Evolutionary conservation across 2,888 invertebrate species (phyloP), one percentile per base, ranked within the genome.

Genomic region (Coecobrya sp.): DNA sequence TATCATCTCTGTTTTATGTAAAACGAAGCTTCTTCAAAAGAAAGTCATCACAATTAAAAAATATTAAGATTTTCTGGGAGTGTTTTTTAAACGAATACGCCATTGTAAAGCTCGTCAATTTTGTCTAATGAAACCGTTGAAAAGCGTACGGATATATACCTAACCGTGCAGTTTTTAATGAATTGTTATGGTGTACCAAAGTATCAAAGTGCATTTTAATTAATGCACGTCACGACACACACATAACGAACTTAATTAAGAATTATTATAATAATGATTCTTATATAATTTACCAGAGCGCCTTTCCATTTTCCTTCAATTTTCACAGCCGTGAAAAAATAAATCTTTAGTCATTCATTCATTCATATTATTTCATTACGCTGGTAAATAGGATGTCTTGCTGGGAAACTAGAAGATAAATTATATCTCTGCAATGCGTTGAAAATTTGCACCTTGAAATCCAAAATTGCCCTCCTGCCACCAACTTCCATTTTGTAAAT

Each of bases 181-280:
- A 62, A 62, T 27, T 16, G 19, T 22, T n/a, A n/a, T n/a, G n/a
- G n/a, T n/a, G n/a, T n/a, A n/a, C n/a, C 36, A 36, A 13, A 1
- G 59, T 36, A 36, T 19, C 30, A 82, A 22, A 62, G 62, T 42
- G 42, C 22, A 36, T 59, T 62, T 55, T 82, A 82, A 82, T 82
- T 82, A 62, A 82, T 82, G 59, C 19, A 11, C 62, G 82, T 82
- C 82, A 82, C 82, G 82, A 82, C 62, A 82, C 59, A n/a, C n/a
- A n/a, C n/a, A n/a, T n/a, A 19, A 36, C n/a, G 36, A 62, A 62
- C 52, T 79, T 79, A 79, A 79, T 79, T 79, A 79, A 76, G 36
- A n/a, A 27, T 52, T 25, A 27, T 36, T 36, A 59, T 76, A 36
- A 70, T 73, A 36, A 36, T 76, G 2, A 25, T n/a, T 30, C n/a